A percentile compares a stretch with the other conserved stretches of the same genome.
These are phyloP conservation scores for Myotis yumanensis DNA, from an alignment of 2,113 vertebrate species.

Conservation along the genomic window DNA sequence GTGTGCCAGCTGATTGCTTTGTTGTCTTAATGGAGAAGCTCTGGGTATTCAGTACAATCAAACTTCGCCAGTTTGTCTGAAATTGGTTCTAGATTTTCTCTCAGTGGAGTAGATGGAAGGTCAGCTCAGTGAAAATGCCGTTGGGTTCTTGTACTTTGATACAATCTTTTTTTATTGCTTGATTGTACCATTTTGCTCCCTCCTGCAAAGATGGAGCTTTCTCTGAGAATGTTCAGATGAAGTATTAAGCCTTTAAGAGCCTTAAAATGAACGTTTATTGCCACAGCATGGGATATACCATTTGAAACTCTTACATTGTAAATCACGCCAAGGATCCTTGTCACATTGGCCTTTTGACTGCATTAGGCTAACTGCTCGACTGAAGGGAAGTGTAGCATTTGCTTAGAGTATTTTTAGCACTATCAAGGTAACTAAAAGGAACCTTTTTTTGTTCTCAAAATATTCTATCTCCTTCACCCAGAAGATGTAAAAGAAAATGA, in stretches of 20 bases:
- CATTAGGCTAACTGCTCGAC: slow-evolving; percentile 43
- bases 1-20: slow-evolving; percentile 44
- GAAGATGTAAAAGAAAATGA: slow-evolving; percentile 22
- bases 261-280: slow-evolving; percentile 55
- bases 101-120: background rate
- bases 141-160: background rate
- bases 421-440: background rate
- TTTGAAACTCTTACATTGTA: slow-evolving; percentile 56
- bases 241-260: slow-evolving; percentile 52
- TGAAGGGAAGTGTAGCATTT: background rate
- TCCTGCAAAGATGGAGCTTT: slow-evolving; percentile 26
- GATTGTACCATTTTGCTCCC: slow-evolving; percentile 26
- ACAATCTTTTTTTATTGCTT: slow-evolving; percentile 31
- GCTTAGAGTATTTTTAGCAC: slow-evolving; percentile 28
- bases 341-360: slow-evolving; percentile 41
- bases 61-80: background rate
- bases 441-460: slow-evolving; percentile 10
- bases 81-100: slow-evolving; percentile 36
- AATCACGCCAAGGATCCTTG: slow-evolving; percentile 39
- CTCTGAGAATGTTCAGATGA: slow-evolving; percentile 35
- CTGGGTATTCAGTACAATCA: background rate
- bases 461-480: background rate
- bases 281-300: background rate
- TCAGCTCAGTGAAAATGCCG: background rate
- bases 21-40: background rate